Base-by-base conservation (phyloP, 2,888 invertebrate species). In the Hymenopus coronatus region DNA sequence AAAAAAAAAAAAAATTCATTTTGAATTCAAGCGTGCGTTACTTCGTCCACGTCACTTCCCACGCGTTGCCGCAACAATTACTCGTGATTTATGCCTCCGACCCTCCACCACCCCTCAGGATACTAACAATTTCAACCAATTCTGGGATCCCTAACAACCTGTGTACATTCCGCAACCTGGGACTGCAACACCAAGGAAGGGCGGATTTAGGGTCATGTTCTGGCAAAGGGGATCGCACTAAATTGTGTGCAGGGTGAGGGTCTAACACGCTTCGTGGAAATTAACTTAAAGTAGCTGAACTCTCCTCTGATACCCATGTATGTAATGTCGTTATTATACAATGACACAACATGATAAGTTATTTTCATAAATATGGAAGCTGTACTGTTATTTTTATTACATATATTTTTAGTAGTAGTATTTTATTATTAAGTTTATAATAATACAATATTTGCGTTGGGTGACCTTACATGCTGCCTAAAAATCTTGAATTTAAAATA, bases 71-170 rank as follows among this genome's bases (percentile, higher is more conserved):
- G 20, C 20, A 70, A 70, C 54, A 70, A 70, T 70, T 70, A 70
- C 54, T 70, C 20, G 20, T 70, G 54, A 70, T 70, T 70, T 70
- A 70, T 70, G 15, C 20, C 54, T 70, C 54, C 54, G 54, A 70
- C 54, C 54, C 54, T 70, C 54, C 20, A 70, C 54, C 20, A 70
- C 54, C 33, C 84, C 7, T 27, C 84, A 84, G 84, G 84, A 84
- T 84, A 84, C 84, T 25, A 40, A 25, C 84, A 84, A 33, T 84
- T 84, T 84, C 84, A 27, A 33, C 84, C 84, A 84, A 84, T 84
- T 84, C 33, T 70, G 54, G 54, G 54, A 70, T 70, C 54, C 54
- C 54, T 70, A 70, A 20, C 20, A 70, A 70, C 54, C 54, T 70
- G 20, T 15, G 6, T 70, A 70, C 54, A 70, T 25, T 70, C 54